Base-by-base conservation (phyloP, 2,888 invertebrate genomes). In the Orthonychiurus folsomi region DNA sequence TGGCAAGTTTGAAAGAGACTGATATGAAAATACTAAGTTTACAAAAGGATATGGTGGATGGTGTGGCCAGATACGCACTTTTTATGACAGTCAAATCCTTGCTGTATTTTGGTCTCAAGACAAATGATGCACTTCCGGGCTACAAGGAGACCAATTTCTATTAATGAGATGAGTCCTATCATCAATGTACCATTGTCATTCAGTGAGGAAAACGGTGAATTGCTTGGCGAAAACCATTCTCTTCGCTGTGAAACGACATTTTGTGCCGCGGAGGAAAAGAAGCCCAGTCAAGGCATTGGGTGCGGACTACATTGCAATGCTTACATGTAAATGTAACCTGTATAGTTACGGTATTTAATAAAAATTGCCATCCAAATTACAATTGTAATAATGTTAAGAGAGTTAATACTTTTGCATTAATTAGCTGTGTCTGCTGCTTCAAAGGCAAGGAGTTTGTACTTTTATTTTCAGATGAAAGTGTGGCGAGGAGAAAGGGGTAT, bases 1-100 rank as follows among this genome's bases (percentile, higher is more conserved):
- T 70, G 5, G 66, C 58, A 23, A 70, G 69, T 54, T 50, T 70
- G n/a, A 66, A 70, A 56, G 62, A 59, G 1, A 60, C 65, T 50
- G 69, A 70, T 54, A 60, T 62, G 28, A 66, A 62, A 18, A 68
- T 68, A 20, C 47, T 70, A 2, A 59, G 62, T 18, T 56, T 70
- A 5, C 69, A 68, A 61, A 52, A 61, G 23, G 61, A 62, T 12
- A 57, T 70, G 20, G 61, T 67, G 59, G 53, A 59, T 2, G 69
- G 68, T 1, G 61, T 68, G 1, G 50, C 52, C 12, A 56, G 59
- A 18, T 26, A 66, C 47, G 20, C 66, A 3, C 63, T 62, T 5
- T 59, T 62, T 27, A 21, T 66, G 0, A 67, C 59, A 12, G 59
- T 67, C 18, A 70, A 68, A 50, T 56, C 66, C 12, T 21, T 64